Evolutionary conservation across 2,113 vertebrate species (phyloP).

Genomic region (Cettia cetti): DNA sequence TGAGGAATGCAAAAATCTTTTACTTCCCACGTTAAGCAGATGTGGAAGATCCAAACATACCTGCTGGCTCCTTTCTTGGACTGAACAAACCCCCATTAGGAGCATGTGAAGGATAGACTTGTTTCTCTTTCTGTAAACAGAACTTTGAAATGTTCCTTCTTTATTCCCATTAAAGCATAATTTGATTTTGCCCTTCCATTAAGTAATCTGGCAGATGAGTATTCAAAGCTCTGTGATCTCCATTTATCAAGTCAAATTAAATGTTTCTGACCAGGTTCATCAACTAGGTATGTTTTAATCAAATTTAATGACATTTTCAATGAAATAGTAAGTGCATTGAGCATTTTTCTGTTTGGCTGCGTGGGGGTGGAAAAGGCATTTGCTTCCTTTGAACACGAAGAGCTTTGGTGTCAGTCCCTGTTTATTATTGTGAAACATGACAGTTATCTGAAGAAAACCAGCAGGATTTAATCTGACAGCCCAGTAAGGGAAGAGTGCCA

Average conservation of each 20-base stretch:
- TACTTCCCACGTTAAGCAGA: not conserved
- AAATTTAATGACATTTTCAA: conserved; percentile 48
- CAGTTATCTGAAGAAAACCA: conserved; percentile 75
- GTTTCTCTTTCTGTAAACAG: not conserved
- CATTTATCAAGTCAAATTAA: conserved; percentile 49
- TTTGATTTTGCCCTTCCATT: not conserved
- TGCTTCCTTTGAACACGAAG: conserved; percentile 47
- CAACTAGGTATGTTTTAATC: conserved; percentile 46
- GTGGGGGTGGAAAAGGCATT: not conserved
- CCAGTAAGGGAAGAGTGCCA: conserved; percentile 82
- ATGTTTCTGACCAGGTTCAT: conserved; percentile 43
- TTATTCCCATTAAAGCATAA: not conserved
- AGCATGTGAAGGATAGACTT: not conserved
- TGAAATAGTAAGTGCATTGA: conserved; percentile 25
- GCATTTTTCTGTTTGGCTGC: conserved; percentile 23
- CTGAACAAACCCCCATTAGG: not conserved
- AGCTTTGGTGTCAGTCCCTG: conserved; percentile 33
- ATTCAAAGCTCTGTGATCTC: conserved; percentile 17
- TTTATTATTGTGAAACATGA: conserved; percentile 71
- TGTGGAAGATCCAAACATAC: not conserved
- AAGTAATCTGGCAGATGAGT: not conserved
- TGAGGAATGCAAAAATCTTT: not conserved
- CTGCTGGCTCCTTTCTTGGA: not conserved
- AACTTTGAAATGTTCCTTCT: not conserved
- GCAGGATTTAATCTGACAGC: conserved; percentile 77